These are phyloP conservation scores for Syngnathoides biaculeatus DNA, from an alignment of 2,113 vertebrate species.

Conservation along the genomic window DNA sequence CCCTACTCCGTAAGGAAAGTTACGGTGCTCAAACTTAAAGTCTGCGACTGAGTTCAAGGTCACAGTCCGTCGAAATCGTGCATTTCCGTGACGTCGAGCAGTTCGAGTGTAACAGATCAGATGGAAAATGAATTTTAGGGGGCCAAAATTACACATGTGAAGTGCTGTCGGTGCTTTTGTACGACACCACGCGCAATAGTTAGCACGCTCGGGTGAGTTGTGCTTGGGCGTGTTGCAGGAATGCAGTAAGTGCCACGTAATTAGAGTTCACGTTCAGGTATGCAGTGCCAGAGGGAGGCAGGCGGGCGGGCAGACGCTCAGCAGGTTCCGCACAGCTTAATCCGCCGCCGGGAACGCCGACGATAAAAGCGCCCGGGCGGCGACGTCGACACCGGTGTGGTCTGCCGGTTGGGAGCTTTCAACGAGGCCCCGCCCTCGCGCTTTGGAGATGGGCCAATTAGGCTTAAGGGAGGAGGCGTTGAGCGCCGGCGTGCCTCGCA, in stretches of 20 bases:
- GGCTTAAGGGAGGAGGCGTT: slow-evolving; percentile 34
- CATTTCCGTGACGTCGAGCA: no score
- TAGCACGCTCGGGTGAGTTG: slow-evolving; percentile 14
- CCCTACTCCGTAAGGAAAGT: not conserved
- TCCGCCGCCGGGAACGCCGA: slow-evolving; percentile 50
- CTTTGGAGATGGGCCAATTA: slow-evolving; percentile 66
- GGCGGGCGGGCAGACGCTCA: slow-evolving; percentile 39
- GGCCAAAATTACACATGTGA: slow-evolving; percentile 12
- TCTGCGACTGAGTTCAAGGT: no score
- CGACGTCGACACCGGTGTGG: slow-evolving; percentile 56
- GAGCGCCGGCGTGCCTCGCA: slow-evolving; percentile 42
- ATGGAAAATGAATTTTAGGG: not conserved
- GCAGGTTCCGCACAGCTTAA: slow-evolving; percentile 48
- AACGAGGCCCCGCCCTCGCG: slow-evolving; percentile 53
- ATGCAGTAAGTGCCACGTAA: slow-evolving; percentile 58
- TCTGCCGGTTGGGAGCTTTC: slow-evolving; percentile 65
- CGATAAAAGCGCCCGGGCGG: slow-evolving; percentile 64
- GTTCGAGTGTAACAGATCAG: not conserved
- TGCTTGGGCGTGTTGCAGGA: slow-evolving; percentile 53
- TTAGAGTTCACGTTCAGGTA: slow-evolving; percentile 63
- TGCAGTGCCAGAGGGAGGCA: slow-evolving; percentile 48
- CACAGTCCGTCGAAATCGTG: no score
- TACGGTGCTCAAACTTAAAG: not conserved
- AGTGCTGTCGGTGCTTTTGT: not conserved
- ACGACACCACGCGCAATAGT: slow-evolving; percentile 12